Conservation (phyloP, 2,113 vertebrate genomes). For the Oxyruncus cristatus region DNA sequence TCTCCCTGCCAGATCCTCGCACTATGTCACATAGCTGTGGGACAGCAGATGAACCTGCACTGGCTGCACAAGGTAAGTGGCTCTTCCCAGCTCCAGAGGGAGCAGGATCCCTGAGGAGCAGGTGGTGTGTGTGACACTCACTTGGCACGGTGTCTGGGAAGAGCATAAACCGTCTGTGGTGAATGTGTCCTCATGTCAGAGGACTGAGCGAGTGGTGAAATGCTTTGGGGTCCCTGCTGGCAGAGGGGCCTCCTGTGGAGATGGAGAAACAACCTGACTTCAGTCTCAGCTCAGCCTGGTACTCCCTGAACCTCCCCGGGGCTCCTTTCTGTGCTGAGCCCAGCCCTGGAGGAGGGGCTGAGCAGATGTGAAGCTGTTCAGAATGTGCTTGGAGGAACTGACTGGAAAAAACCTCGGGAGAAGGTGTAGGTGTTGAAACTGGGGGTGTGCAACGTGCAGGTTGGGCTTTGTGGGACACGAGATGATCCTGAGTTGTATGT, state of each 20-base stretch:
- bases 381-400: not conserved
- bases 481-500: not conserved
- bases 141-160: not conserved
- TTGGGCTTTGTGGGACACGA: not conserved
- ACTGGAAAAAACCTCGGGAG: not conserved
- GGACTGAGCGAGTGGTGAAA: not conserved
- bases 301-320: not conserved
- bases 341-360: not conserved
- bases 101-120: not conserved
- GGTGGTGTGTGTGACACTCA: not conserved
- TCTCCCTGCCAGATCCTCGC: conserved; percentile 84
- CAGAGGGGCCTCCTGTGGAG: not conserved
- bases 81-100: not conserved
- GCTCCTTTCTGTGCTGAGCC: not conserved
- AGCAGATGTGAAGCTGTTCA: not conserved
- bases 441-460: fast-evolving
- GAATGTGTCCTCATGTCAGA: not conserved
- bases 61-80: conserved; percentile 94
- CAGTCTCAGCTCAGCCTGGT: not conserved
- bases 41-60: conserved; percentile 95
- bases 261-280: not conserved
- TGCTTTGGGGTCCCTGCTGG: not conserved
- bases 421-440: not conserved
- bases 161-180: not conserved
- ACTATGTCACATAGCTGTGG: conserved; percentile 90